Evolutionary conservation across 2,888 invertebrate genomes (phyloP).

Genomic region (Drosophila meridiana): DNA sequence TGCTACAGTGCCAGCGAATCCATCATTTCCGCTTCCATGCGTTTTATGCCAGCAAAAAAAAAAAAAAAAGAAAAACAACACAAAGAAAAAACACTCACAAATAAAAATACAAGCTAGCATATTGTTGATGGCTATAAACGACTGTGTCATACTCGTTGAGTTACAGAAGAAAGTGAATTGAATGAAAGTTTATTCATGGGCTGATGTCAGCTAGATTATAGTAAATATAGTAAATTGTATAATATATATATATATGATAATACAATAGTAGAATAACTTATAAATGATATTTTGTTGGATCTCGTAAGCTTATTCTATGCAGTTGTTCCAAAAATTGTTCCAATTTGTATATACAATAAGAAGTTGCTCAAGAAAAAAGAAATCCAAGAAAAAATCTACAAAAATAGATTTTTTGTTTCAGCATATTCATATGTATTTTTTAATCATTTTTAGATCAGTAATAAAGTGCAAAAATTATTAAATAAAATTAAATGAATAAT

Average conservation of each 20-base stretch:
- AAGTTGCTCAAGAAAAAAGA: not conserved
- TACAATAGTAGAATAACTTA: no score
- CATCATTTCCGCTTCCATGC: conserved; percentile 85
- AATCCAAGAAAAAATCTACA: not conserved
- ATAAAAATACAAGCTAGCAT: conserved; percentile 5
- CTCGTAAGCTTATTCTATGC: no score
- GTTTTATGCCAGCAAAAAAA: conserved; percentile 68
- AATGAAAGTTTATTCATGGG: not conserved
- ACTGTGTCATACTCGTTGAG: not conserved
- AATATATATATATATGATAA: no score
- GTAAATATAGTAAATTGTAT: no score
- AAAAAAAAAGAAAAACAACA: conserved; percentile 16
- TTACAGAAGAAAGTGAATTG: not conserved
- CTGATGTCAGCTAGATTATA: no score
- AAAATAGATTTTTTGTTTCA: no score
- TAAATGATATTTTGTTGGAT: no score
- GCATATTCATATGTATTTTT: not conserved
- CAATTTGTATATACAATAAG: no score
- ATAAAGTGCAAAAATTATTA: no score
- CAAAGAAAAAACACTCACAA: conserved; percentile 24
- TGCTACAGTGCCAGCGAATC: conserved; percentile 79
- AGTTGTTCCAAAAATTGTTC: no score
- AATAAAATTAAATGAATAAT: no score
- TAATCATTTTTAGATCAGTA: no score
- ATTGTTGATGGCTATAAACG: not conserved